Evolutionary conservation across 2,113 vertebrate genomes (phyloP), one percentile per base, ranked within the genome.

Genomic region (Chloebia gouldiae): DNA sequence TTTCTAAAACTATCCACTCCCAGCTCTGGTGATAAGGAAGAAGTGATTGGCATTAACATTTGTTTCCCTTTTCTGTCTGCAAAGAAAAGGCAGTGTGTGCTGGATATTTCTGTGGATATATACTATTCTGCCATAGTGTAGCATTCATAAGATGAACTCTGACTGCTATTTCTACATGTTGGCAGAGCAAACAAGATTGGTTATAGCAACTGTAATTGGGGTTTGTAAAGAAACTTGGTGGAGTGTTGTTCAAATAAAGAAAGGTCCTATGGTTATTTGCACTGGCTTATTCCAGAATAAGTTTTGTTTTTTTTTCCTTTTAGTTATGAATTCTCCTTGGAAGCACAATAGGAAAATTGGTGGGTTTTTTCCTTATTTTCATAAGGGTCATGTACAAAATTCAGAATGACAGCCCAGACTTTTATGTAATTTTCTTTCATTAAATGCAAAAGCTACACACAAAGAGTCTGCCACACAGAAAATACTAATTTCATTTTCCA

Each of bases 161-260:
- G 73, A 65, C 78, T 89, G 70, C 27, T 93, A 83, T 92, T 92
- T 57, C 88, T 88, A 92, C 78, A 72, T 56, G 49, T 31, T 94
- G 77, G 92, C 66, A 96, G 85, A 90, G 57, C 91, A 95, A 94
- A 42, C 49, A 86, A 94, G 75, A 76, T 59, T 69, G 80, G 88
- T 35, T 28, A 50, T 20, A 81, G 54, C 28, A 93, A 93, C 49
- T 66, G 68, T 68, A 86, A 88, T 65, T 89, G 61, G 51, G 21
- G 22, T 63, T 94, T 91, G 56, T 69, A 49, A 93, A 81, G 59
- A 60, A 57, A 30, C 37, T n/a, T 53, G 8, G 57, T 35, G 33
- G 25, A 77, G n/a, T 40, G 56, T 47, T 20, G 11, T 63, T 83
- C 45, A 82, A 68, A 65, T n/a, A 71, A 81, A 76, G 42, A 63